Conservation (phyloP, 2,113 vertebrate genomes). For the Actenoides hombroni region DNA sequence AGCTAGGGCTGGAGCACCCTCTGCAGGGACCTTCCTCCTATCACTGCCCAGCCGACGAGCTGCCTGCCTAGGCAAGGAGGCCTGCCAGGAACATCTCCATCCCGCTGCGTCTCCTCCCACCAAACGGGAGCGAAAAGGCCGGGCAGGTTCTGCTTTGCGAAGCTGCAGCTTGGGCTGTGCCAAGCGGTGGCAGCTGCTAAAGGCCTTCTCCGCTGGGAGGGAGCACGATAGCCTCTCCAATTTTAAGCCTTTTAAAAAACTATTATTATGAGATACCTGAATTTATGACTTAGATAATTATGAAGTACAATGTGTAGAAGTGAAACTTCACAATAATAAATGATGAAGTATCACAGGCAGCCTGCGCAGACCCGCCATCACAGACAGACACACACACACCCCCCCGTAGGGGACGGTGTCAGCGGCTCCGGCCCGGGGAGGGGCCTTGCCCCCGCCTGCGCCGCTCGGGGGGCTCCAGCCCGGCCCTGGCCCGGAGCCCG, state of each 20-base stretch:
- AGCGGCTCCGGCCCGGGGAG: no score
- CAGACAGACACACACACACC: background rate
- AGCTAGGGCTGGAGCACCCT: slow-evolving; percentile 46
- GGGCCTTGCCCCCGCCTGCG: no score
- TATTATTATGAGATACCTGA: no score
- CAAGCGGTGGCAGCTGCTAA: background rate
- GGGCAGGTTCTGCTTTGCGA: background rate
- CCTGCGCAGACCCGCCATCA: background rate
- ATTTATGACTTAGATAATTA: no score
- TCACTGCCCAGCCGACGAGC: fast-evolving
- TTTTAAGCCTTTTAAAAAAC: no score
- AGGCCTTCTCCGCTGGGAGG: background rate
- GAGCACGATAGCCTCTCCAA: no score
- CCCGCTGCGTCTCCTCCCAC: fast-evolving
- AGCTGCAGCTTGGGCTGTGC: background rate
- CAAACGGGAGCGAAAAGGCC: background rate
- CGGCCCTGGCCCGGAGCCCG: background rate
- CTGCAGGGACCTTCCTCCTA: slow-evolving; percentile 47
- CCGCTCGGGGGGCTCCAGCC: background rate
- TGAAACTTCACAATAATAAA: no score
- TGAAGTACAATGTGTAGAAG: no score
- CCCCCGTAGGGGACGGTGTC: background rate
- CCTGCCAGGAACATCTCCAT: background rate
- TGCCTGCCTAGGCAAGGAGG: background rate
- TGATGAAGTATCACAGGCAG: no score